phyloP scores from a whole-genome alignment of 1,140 invertebrate genomes.

The Colletes gigas region DNA sequence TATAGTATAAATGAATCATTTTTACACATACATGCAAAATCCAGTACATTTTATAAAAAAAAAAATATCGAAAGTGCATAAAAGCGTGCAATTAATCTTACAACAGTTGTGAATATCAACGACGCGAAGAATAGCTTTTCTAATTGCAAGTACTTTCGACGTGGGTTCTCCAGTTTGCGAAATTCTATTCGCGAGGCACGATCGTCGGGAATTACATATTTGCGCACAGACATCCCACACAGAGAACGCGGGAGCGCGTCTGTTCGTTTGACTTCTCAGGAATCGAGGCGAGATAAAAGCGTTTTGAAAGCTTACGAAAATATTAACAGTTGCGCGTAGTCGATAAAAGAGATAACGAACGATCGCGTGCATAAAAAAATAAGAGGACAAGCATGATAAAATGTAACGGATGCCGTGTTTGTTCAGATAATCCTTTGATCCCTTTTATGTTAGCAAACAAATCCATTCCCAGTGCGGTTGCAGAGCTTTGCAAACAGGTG shows the following conservation, averaged over 20 bases:
- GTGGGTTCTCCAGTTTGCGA: too few species aligned
- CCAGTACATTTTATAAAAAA: too few species aligned
- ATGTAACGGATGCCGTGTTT: slow-evolving; percentile 65
- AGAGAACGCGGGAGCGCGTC: not conserved
- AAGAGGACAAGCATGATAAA: slow-evolving; percentile 58
- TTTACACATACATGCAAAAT: too few species aligned
- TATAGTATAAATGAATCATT: too few species aligned
- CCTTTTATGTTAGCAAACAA: slow-evolving; percentile 67
- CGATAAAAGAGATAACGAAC: slow-evolving; percentile 60
- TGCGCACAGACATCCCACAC: not conserved
- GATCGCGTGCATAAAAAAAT: slow-evolving; percentile 57
- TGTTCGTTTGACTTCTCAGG: slow-evolving; percentile 5
- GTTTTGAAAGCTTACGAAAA: slow-evolving; percentile 51
- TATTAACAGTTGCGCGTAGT: slow-evolving; percentile 63
- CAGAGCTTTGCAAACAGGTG: slow-evolving; percentile 61
- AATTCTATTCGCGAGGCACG: too few species aligned
- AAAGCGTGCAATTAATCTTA: too few species aligned
- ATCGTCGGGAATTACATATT: not conserved
- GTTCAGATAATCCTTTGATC: slow-evolving; percentile 64
- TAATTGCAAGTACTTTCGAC: too few species aligned
- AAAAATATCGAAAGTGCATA: too few species aligned
- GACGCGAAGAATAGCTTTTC: too few species aligned
- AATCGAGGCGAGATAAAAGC: slow-evolving; percentile 22
- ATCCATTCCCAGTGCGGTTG: slow-evolving; percentile 59
- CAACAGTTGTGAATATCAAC: too few species aligned